Evolutionary conservation across 2,797 vertebrate species (phyloP).

Genomic region (Amblyraja radiata): DNA sequence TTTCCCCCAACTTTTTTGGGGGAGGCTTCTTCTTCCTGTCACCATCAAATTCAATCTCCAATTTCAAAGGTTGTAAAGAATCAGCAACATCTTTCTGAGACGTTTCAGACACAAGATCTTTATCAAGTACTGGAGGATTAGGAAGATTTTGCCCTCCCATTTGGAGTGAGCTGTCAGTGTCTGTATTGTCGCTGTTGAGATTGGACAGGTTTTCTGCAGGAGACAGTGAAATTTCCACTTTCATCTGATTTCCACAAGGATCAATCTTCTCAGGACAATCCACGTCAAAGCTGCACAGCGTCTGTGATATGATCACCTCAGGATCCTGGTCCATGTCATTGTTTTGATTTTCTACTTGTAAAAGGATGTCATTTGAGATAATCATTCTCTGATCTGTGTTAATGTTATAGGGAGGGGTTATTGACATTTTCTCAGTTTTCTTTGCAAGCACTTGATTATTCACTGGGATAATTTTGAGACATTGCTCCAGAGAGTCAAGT

Average conservation of each 20-base stretch:
- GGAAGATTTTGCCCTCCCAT: constrained; percentile 51
- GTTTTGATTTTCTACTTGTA: neutral
- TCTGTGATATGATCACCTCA: neutral
- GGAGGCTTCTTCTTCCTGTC: constrained; percentile 56
- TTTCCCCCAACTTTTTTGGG: constrained; percentile 63
- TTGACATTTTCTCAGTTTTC: neutral
- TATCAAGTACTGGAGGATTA: constrained; percentile 48
- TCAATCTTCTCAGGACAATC: neutral
- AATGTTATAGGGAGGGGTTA: neutral
- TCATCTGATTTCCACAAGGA: neutral
- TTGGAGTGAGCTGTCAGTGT: constrained; percentile 56
- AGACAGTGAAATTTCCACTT: constrained; percentile 47
- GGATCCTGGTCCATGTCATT: neutral
- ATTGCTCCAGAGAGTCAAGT: neutral
- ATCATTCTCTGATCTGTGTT: neutral
- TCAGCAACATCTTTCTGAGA: neutral
- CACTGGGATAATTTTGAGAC: neutral
- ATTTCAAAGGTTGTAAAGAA: constrained; percentile 50
- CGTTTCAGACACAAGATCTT: constrained; percentile 36
- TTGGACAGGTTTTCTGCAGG: constrained; percentile 47
- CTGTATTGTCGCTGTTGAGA: constrained; percentile 54
- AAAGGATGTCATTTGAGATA: neutral
- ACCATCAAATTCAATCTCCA: constrained; percentile 74
- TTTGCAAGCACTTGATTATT: neutral
- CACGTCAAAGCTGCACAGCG: neutral